Percentiles rank a stretch among this genome's conserved stretches.
Evolutionary conservation across 2,888 invertebrate species (phyloP).

Genomic region (Pomacea canaliculata): DNA sequence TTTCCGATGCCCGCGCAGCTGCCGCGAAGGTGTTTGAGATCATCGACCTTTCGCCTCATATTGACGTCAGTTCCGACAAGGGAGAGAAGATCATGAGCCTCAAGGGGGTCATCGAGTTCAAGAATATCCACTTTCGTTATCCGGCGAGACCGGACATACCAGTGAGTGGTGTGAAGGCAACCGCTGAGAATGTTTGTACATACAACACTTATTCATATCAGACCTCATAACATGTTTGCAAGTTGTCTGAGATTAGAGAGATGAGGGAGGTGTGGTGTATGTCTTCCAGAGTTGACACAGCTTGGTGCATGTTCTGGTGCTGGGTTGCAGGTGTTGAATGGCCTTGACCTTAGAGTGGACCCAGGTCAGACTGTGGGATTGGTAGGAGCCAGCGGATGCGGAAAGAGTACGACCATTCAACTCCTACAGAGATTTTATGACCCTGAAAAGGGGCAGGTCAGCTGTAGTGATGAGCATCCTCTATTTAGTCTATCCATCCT

Average conservation of each 20-base stretch:
- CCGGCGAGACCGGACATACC: conserved; percentile 69
- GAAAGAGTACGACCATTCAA: conserved; percentile 90
- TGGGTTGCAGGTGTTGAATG: conserved; percentile 67
- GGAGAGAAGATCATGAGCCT: conserved; percentile 68
- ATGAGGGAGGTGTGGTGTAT: too few relatives aligned
- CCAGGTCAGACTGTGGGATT: conserved; percentile 66
- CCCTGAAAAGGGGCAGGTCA: conserved; percentile 56
- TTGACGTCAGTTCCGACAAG: conserved; percentile 70
- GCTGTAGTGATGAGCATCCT: too few relatives aligned
- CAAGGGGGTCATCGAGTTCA: conserved; percentile 69
- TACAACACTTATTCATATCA: too few relatives aligned
- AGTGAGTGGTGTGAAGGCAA: conserved; percentile 36
- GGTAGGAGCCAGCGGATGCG: conserved; percentile 84
- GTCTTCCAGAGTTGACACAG: too few relatives aligned
- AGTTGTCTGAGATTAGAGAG: too few relatives aligned
- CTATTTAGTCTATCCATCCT: too few relatives aligned
- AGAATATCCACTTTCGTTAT: conserved; percentile 69
- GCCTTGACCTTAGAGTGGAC: conserved; percentile 64
- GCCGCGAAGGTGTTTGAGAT: conserved; percentile 81
- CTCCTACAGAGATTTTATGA: conserved; percentile 87
- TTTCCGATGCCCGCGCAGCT: conserved; percentile 64
- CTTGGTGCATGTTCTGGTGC: too few relatives aligned
- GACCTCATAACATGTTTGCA: too few relatives aligned
- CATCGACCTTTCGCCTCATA: conserved; percentile 75
- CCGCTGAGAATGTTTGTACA: too few relatives aligned